Conservation (phyloP, 2,888 invertebrate species). For the Fragum whitleyi region DNA sequence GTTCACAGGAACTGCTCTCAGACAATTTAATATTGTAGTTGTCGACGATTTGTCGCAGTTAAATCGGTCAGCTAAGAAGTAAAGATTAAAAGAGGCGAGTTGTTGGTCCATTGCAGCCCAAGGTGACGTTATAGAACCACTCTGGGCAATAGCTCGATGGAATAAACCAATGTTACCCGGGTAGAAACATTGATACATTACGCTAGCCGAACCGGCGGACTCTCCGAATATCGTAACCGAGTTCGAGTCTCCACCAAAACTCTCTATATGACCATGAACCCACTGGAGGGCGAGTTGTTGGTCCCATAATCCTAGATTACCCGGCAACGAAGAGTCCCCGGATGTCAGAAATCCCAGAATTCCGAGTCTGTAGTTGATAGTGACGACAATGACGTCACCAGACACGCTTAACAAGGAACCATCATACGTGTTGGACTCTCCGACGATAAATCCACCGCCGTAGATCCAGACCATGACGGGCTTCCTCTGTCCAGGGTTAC, state of each 20-base stretch:
- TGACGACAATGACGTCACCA: constrained; percentile 63
- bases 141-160: constrained; percentile 64
- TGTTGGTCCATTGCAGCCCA: background rate
- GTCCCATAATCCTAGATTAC: constrained; percentile 75
- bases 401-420: constrained; percentile 32
- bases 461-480: constrained; percentile 62
- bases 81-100: background rate
- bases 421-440: constrained; percentile 35
- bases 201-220: constrained; percentile 73
- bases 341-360: constrained; percentile 70
- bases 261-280: constrained; percentile 69
- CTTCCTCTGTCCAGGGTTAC: background rate
- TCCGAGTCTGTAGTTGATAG: constrained; percentile 68
- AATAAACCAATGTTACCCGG: constrained; percentile 56
- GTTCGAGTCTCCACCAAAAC: constrained; percentile 68
- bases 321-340: constrained; percentile 51
- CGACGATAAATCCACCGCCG: constrained; percentile 53
- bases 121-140: constrained; percentile 47
- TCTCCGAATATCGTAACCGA: constrained; percentile 72
- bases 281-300: constrained; percentile 72
- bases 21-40: constrained; percentile 19
- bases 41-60: constrained; percentile 12
- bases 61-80: background rate
- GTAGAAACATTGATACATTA: constrained; percentile 63
- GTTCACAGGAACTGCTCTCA: background rate